Evolutionary conservation across 2,113 vertebrate genomes (phyloP).

Genomic region (Podarcis muralis): DNA sequence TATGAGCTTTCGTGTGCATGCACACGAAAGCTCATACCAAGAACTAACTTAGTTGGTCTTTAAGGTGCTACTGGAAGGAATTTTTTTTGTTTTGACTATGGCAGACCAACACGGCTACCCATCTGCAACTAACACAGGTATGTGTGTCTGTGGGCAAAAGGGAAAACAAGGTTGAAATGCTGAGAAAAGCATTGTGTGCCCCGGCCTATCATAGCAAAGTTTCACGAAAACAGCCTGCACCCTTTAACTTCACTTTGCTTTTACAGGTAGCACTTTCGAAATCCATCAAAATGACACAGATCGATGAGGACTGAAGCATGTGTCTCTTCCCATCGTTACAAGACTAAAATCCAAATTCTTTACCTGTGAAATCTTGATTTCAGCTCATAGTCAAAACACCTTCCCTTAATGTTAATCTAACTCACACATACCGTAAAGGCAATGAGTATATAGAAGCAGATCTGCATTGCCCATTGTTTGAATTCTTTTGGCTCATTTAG

Average conservation of each 20-base stretch:
- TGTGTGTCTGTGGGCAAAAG: no score
- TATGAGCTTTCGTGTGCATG: no score
- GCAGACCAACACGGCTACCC: no score
- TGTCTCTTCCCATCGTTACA: neutral
- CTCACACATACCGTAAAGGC: neutral
- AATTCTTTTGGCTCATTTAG: slow-evolving; percentile 29
- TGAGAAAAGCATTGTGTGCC: neutral
- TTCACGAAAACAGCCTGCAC: neutral
- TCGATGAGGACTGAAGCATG: no score
- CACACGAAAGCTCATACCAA: no score
- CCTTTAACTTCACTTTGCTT: neutral
- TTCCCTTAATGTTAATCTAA: neutral
- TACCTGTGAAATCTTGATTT: neutral
- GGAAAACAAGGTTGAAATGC: neutral
- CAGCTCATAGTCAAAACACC: slow-evolving; percentile 1
- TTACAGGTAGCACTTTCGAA: neutral
- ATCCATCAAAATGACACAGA: neutral
- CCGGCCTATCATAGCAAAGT: neutral
- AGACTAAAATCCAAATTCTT: neutral
- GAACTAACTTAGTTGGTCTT: no score
- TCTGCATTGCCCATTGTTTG: fast-evolving
- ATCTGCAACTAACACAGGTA: no score
- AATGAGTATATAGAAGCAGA: slow-evolving; percentile 6
- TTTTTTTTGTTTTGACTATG: no score
- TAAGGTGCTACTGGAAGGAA: no score